phyloP scores from a whole-genome alignment of 2,797 vertebrate species.

The Hydrolagus colliei region DNA sequence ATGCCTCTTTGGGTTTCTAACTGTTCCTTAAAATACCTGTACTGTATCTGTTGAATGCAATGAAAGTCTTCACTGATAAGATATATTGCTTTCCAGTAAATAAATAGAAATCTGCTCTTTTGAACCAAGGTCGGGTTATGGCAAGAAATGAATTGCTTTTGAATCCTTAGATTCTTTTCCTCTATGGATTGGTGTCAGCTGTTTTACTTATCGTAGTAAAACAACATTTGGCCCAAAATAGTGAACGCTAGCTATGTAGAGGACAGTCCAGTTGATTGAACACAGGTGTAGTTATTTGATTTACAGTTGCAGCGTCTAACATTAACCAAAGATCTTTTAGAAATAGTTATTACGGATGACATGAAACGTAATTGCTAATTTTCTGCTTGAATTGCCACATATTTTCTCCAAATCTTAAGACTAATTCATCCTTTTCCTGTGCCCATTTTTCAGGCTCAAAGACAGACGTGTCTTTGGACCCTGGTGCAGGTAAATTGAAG shows the following conservation, averaged over 20 bases:
- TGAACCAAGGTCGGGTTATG: conserved; percentile 55
- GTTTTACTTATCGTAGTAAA: conserved; percentile 72
- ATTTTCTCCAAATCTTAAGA: conserved; percentile 74
- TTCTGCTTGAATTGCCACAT: conserved; percentile 83
- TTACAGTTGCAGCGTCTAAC: conserved; percentile 76
- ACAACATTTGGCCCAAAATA: conserved; percentile 57
- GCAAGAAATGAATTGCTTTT: conserved; percentile 69
- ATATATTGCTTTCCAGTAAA: conserved; percentile 41
- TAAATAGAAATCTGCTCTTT: conserved; percentile 55
- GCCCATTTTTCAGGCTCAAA: conserved; percentile 63
- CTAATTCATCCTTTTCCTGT: conserved; percentile 68
- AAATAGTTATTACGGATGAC: conserved; percentile 97
- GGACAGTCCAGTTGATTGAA: conserved; percentile 68
- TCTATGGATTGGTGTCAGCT: conserved; percentile 60
- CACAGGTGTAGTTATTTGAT: conserved; percentile 82
- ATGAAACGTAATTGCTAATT: conserved; percentile 94
- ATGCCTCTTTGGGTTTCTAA: conserved; percentile 39
- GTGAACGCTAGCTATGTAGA: conserved; percentile 53
- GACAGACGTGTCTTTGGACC: conserved; percentile 59
- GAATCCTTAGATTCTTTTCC: conserved; percentile 54
- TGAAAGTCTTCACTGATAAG: conserved; percentile 35
- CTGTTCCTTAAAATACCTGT: conserved; percentile 34
- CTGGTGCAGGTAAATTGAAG: conserved; percentile 59
- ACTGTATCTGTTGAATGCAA: conserved; percentile 36
- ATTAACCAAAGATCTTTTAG: conserved; percentile 87